Base-by-base conservation (phyloP, 2,888 invertebrate genomes). In the Lepidonotus clava region DNA sequence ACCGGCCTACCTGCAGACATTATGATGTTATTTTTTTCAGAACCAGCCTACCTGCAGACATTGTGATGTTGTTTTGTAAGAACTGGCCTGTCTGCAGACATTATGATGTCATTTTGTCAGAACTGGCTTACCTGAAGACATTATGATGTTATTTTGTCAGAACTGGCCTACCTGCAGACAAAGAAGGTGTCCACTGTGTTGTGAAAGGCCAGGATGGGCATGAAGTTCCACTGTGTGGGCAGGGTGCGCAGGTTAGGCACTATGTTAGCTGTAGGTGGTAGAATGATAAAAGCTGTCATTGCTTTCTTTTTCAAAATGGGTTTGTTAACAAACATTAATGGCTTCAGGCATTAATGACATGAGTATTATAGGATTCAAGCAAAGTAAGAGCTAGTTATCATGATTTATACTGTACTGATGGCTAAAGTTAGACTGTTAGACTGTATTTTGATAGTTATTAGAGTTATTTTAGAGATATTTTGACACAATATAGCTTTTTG, bases 191-290 rank as follows among this genome's bases (percentile, higher is more conserved):
- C 76, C 6, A 38, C 28, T 24, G 21, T 21, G 40, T 34, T 14
- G 24, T 76, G 76, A 38, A 38, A 76, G 34, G 24, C 76, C 5
- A 76, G 76, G 40, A 76, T 34, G 5, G 76, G 76, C 76, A 76
- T 76, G 76, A 76, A 76, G 76, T 36, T 76, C 76, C 76, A 76
- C 18, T 76, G 76, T 38, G 34, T 76, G 18, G 36, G 76, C 6
- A 76, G n/a, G 11, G 76, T 76, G 11, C 18, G 40, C 38, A 76
- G 38, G 21, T n/a, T 24, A 2, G 18, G 6, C 6, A 76, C 11
- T 8, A 34, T 76, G 38, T 76, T 76, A 40, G 76, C 76, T 76
- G 71, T 2, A 4, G n/a, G 71, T 11, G n/a, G 56, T 8, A 56
- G n/a, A 6, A n/a, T n/a, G n/a, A n/a, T n/a, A n/a, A n/a, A n/a